Evolutionary conservation across 92 coral and sea anemone species (phyloP), one percentile per base, ranked within the genome.

Genomic region (Palythoa caribaeorum): DNA sequence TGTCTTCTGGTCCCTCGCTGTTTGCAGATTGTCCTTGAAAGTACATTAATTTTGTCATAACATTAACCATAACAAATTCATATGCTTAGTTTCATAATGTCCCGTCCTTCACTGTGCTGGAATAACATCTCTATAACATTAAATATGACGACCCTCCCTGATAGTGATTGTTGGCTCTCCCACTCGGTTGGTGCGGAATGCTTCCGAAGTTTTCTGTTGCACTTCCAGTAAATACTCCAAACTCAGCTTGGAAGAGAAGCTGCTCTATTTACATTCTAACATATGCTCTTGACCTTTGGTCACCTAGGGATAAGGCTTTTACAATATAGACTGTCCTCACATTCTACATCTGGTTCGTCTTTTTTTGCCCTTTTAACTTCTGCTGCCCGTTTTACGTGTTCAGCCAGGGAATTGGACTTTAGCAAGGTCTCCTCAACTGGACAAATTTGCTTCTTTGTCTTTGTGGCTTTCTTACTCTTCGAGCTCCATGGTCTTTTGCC

Each of bases 231-330:
- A 72, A 13, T 72, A 52, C 52, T 11, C 76, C 76, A 38, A 72
- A 85, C 40, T 85, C 88, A 51, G 62, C 81, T 72, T 85, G 80
- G 81, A 51, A 85, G 65, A 85, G 54, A 71, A 73, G 76, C 77
- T 85, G 88, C 63, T 85, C 88, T 12, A 85, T 73, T 53, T 52
- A 47, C 17, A 85, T 62, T 15, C 81, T 72, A 3, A 84, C 88
- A 38, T 21, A 84, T 6, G 21, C 50, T 54, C 54, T 69, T 55
- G 65, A 15, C 66, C 39, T 66, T 38, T 3, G 51, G 36, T 76
- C 38, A 38, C 52, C 88, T 72, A 52, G 88, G 88, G 59, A 84
- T 73, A 2, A 84, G 66, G 15, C 88, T 84, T 36, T 28, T 62
- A 52, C 80, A 84, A 50, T 71, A 84, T 35, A 84, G 20, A 13